phyloP scores from a whole-genome alignment of 2,888 invertebrate species.

The Auanema sp. region DNA sequence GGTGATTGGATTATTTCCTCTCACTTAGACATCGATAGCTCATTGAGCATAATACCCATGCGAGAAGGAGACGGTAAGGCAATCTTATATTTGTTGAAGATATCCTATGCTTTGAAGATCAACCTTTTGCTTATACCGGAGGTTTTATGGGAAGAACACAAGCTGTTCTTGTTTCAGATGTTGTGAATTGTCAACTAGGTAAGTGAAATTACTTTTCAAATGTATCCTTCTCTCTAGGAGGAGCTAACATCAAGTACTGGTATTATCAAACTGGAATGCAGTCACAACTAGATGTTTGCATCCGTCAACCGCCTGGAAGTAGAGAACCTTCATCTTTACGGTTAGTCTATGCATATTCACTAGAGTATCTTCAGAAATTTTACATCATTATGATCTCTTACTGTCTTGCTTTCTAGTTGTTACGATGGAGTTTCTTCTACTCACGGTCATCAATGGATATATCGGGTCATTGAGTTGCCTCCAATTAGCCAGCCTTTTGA shows the following conservation, averaged over 20 bases:
- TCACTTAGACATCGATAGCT: slow-evolving; percentile 21
- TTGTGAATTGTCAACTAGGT: slow-evolving; percentile 52
- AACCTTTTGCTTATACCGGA: slow-evolving; percentile 44
- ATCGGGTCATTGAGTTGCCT: slow-evolving; percentile 51
- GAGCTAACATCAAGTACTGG: slow-evolving; percentile 56
- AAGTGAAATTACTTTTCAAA: neutral
- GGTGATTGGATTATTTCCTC: slow-evolving; percentile 26
- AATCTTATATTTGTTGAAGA: neutral
- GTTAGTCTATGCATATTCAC: slow-evolving; percentile 20
- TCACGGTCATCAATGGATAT: slow-evolving; percentile 58
- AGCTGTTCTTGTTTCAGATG: slow-evolving; percentile 51
- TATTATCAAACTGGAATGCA: slow-evolving; percentile 57
- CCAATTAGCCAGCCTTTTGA: slow-evolving; percentile 58
- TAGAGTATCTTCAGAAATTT: slow-evolving; percentile 4
- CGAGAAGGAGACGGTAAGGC: slow-evolving; percentile 20
- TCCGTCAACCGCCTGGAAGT: slow-evolving; percentile 54
- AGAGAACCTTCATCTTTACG: slow-evolving; percentile 37
- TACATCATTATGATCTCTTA: neutral
- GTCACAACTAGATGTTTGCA: slow-evolving; percentile 53
- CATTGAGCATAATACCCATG: slow-evolving; percentile 21
- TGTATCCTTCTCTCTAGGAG: slow-evolving; percentile 21
- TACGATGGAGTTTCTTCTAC: slow-evolving; percentile 52
- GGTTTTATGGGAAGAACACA: slow-evolving; percentile 46
- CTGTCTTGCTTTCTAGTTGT: slow-evolving; percentile 30
- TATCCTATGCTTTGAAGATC: slow-evolving; percentile 27